A percentile compares a stretch with the other conserved stretches of the same genome.
Evolutionary conservation across 2,113 vertebrate genomes (phyloP).

Genomic region (Oreocharis arfaki): DNA sequence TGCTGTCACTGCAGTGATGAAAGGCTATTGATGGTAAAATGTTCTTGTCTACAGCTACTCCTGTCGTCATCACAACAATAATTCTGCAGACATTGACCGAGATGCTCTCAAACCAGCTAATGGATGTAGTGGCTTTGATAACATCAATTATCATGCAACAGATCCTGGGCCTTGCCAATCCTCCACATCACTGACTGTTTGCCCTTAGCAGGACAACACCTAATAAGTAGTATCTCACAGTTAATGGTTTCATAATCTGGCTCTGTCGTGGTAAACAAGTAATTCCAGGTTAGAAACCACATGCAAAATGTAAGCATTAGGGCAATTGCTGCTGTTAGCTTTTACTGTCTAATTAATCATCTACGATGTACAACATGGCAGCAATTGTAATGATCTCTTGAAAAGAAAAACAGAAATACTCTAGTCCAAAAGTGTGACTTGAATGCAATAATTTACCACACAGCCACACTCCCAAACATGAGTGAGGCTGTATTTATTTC

Average conservation of each 20-base stretch:
- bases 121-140: neutral
- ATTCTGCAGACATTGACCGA: neutral
- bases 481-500: conserved; percentile 53
- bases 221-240: neutral
- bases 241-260: neutral
- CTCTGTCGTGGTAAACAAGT: neutral
- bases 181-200: neutral
- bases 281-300: neutral
- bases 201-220: neutral
- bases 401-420: neutral
- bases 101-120: conserved; percentile 6
- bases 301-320: neutral
- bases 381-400: neutral
- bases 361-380: neutral
- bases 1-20: neutral
- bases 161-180: neutral
- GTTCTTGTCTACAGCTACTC: neutral
- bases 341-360: neutral
- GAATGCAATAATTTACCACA: conserved; percentile 50
- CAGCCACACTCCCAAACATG: conserved; percentile 26
- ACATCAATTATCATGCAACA: neutral
- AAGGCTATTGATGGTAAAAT: conserved; percentile 13
- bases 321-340: neutral
- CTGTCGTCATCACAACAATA: neutral
- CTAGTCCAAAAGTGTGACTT: neutral